Evolutionary conservation across 53 echinoderm and acorn worm species (phyloP).

Genomic region (Holothuria leucospilota): DNA sequence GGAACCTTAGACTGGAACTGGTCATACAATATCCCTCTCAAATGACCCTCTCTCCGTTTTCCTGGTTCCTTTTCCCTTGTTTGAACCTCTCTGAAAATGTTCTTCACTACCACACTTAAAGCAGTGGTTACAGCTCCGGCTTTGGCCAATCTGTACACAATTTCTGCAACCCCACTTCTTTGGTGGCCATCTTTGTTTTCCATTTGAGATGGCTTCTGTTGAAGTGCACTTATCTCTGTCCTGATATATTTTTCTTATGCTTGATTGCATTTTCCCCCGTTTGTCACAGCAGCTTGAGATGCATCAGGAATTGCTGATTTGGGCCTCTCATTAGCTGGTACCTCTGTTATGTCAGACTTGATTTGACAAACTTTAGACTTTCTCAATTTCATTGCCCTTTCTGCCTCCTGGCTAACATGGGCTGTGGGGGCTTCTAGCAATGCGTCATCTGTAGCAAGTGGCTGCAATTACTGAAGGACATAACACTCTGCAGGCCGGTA

Average conservation of each 20-base stretch:
- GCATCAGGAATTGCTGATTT: not conserved
- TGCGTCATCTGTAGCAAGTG: conserved; percentile 48
- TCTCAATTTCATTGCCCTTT: too few relatives aligned
- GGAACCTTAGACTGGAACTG: conserved; percentile 30
- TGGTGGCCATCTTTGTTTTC: not conserved
- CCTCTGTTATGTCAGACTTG: not conserved
- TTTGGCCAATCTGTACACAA: conserved; percentile 9
- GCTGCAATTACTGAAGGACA: conserved; percentile 57
- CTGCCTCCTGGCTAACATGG: conserved; percentile 52
- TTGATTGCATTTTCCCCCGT: conserved; percentile 19
- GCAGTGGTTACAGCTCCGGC: too few relatives aligned
- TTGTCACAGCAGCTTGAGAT: not conserved
- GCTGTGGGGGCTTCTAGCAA: conserved; percentile 40
- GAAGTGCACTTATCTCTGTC: conserved; percentile 22
- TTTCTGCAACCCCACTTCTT: conserved; percentile 22
- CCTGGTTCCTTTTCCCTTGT: conserved; percentile 58
- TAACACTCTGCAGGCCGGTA: conserved; percentile 59
- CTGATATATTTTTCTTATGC: conserved; percentile 21
- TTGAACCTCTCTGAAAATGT: conserved; percentile 59
- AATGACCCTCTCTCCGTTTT: conserved; percentile 44
- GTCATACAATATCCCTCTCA: conserved; percentile 56
- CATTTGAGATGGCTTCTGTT: not conserved
- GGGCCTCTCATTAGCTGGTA: too few relatives aligned
- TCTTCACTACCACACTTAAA: too few relatives aligned
- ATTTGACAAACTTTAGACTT: too few relatives aligned